Conservation (phyloP, 2,113 vertebrate genomes). For the Microtus ochrogaster region DNA sequence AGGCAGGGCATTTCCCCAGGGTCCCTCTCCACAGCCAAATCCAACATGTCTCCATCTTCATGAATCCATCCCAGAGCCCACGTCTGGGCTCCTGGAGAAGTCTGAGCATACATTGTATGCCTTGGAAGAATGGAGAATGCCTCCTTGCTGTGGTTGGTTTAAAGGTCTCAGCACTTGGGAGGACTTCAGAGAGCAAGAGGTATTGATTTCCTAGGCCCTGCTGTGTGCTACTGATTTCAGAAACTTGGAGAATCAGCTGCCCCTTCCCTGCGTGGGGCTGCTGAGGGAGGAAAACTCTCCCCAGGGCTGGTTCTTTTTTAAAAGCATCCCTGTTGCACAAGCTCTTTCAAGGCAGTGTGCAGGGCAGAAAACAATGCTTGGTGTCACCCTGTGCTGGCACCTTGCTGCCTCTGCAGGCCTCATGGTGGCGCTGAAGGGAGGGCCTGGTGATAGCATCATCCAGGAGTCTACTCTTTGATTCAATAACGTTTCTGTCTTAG, state of each 20-base stretch:
- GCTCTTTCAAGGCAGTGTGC: neutral
- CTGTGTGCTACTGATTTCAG: slow-evolving; percentile 71
- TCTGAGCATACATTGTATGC: slow-evolving; percentile 6
- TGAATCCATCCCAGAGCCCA: neutral
- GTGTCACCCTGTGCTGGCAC: neutral
- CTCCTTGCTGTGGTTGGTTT: slow-evolving; percentile 45
- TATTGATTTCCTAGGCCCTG: slow-evolving; percentile 80
- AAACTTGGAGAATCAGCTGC: slow-evolving; percentile 72
- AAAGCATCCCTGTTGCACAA: neutral
- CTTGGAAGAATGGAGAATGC: neutral
- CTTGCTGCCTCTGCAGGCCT: neutral
- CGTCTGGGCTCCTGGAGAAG: slow-evolving; percentile 57
- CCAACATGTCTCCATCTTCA: neutral
- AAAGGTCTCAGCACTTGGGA: slow-evolving; percentile 66
- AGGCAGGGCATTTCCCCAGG: neutral
- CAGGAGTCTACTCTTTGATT: neutral
- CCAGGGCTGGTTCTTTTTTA: neutral
- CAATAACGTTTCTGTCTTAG: neutral
- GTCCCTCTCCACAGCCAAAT: neutral
- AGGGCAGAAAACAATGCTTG: neutral
- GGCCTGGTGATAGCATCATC: neutral
- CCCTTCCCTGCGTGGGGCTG: neutral
- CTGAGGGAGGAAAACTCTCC: neutral
- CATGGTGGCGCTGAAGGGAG: neutral
- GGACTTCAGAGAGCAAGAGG: slow-evolving; percentile 72